Percentiles rank a stretch among this genome's conserved stretches.
Conservation (phyloP, 2,797 vertebrate species). For the Girardinus metallicus region DNA sequence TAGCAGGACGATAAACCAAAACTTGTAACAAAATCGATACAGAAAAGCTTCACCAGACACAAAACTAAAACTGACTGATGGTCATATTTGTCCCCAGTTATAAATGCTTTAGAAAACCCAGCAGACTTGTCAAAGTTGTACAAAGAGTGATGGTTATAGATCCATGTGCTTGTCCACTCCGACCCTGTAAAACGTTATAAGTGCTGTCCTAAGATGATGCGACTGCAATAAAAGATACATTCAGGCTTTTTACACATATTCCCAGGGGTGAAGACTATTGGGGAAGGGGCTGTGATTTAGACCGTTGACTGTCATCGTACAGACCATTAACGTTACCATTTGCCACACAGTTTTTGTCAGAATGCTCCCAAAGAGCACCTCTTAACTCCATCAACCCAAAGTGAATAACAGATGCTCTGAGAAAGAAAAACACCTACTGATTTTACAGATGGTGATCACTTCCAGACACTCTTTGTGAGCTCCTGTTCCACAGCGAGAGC, state of each 20-base stretch:
- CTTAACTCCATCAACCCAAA: not conserved
- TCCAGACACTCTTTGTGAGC: constrained; percentile 98
- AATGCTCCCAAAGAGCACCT: not conserved
- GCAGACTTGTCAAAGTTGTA: not conserved
- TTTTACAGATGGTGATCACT: constrained; percentile 94
- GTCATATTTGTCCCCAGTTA: not conserved
- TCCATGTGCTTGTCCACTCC: not conserved
- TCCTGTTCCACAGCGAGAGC: constrained; percentile 91
- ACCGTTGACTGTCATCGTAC: constrained; percentile 2
- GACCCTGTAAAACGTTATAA: not conserved
- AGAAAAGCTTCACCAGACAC: not conserved
- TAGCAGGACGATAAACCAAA: not conserved
- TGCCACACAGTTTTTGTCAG: not conserved
- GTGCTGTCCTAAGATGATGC: not conserved
- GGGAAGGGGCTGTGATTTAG: not conserved
- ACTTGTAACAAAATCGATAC: not conserved
- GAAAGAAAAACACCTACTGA: constrained; percentile 84
- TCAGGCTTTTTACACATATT: not conserved
- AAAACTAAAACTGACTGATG: not conserved
- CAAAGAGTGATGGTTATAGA: not conserved
- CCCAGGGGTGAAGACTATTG: not conserved
- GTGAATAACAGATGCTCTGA: not conserved
- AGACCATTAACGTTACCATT: not conserved
- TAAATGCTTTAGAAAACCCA: not conserved
- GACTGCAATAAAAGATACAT: not conserved